Evolutionary conservation across 1,140 invertebrate genomes (phyloP).

Genomic region (Drosophila pectinifera): DNA sequence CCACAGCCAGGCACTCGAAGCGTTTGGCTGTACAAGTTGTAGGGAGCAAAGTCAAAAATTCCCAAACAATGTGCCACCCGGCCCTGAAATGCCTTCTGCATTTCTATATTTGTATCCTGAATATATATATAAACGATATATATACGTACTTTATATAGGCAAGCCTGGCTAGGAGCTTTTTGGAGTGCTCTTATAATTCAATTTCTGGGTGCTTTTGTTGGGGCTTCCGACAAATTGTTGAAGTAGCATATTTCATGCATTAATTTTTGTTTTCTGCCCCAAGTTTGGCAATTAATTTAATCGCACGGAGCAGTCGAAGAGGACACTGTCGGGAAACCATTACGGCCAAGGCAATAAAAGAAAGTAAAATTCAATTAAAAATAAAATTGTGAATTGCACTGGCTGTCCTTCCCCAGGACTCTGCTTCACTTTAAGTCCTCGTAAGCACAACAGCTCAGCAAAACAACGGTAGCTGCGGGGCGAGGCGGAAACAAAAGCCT

Average conservation of each 20-base stretch:
- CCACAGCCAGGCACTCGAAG: constrained; percentile 36
- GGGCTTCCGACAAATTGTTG: constrained; percentile 61
- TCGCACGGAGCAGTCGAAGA: constrained; percentile 41
- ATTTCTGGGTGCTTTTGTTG: constrained; percentile 57
- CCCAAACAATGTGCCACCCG: constrained; percentile 23
- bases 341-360: constrained; percentile 40
- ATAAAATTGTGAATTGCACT: constrained; percentile 46
- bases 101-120: constrained; percentile 30
- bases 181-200: constrained; percentile 66
- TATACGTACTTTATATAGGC: constrained; percentile 8
- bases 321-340: constrained; percentile 51
- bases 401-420: constrained; percentile 2
- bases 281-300: constrained; percentile 74
- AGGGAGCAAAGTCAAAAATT: constrained; percentile 41
- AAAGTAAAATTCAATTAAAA: constrained; percentile 49
- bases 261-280: constrained; percentile 52
- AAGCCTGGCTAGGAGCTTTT: constrained; percentile 8
- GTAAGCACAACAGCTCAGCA: constrained; percentile 6
- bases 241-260: constrained; percentile 66
- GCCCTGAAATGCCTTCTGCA: constrained; percentile 40
- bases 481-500: neutral
- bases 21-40: constrained; percentile 33
- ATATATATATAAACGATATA: constrained; percentile 10
- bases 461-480: no score
- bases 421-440: constrained; percentile 14